These are phyloP conservation scores for Enteromius treurensis DNA, from an alignment of 2,797 vertebrate species.

Conservation along the genomic window DNA sequence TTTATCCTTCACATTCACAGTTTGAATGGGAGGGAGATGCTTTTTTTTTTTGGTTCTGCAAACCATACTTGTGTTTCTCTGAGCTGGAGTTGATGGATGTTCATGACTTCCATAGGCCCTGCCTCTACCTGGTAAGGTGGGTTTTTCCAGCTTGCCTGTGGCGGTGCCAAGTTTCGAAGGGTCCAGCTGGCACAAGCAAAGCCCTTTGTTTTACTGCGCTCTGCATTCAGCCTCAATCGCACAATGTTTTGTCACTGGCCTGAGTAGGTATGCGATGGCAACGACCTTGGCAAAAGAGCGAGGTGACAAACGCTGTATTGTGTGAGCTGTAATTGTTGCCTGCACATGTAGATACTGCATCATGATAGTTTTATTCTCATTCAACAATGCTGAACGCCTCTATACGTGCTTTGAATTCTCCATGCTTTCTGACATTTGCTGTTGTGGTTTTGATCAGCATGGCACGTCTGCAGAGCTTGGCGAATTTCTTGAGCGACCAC, in stretches of 20 bases:
- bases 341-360: slow-evolving; percentile 29
- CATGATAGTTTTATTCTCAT: slow-evolving; percentile 22
- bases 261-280: slow-evolving; percentile 37
- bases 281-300: slow-evolving; percentile 69
- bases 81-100: slow-evolving; percentile 19
- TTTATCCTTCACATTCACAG: slow-evolving; percentile 40
- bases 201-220: slow-evolving; percentile 73
- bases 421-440: slow-evolving; percentile 20
- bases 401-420: slow-evolving; percentile 5
- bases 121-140: slow-evolving; percentile 46
- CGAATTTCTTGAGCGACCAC: slow-evolving; percentile 40
- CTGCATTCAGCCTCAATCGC: slow-evolving; percentile 66
- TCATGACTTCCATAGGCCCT: slow-evolving; percentile 13
- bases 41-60: slow-evolving; percentile 24
- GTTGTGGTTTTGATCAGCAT: slow-evolving; percentile 29
- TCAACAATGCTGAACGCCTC: neutral
- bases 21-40: slow-evolving; percentile 30
- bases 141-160: slow-evolving; percentile 23
- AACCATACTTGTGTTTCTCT: slow-evolving; percentile 8
- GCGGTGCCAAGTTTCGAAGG: slow-evolving; percentile 73
- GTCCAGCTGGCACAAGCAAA: slow-evolving; percentile 77
- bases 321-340: slow-evolving; percentile 48
- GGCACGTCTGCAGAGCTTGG: slow-evolving; percentile 39
- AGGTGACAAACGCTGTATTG: slow-evolving; percentile 58
- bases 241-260: slow-evolving; percentile 55